phyloP scores from a whole-genome alignment of 2,888 invertebrate genomes.

The Cerceris ruficornis region DNA sequence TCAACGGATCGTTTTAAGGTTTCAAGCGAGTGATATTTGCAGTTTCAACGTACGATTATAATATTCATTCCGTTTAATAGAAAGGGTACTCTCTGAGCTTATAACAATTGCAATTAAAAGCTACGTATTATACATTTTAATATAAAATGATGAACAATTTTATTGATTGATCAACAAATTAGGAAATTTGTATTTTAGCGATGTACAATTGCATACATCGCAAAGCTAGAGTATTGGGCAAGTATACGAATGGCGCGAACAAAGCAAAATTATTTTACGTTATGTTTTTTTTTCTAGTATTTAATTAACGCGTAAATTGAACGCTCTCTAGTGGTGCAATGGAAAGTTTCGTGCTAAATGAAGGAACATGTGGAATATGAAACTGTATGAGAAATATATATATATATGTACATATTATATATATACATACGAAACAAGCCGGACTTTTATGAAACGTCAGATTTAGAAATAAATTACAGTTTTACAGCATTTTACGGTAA shows the following conservation, averaged over 20 bases:
- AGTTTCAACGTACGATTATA: neutral
- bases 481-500: conserved; percentile 53
- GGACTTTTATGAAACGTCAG: conserved; percentile 65
- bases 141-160: neutral
- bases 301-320: conserved; percentile 1
- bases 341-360: conserved; percentile 32
- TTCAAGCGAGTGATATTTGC: conserved; percentile 23
- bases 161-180: neutral
- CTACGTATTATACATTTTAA: neutral
- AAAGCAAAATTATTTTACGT: neutral
- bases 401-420: conserved; percentile 17
- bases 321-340: conserved; percentile 42
- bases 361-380: conserved; percentile 58
- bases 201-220: neutral
- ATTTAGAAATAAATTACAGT: conserved; percentile 51
- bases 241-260: neutral
- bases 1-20: conserved; percentile 40
- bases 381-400: conserved; percentile 14
- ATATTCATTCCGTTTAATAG: neutral
- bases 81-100: too few species aligned
- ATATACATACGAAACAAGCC: conserved; percentile 54
- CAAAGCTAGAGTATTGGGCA: neutral
- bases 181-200: neutral
- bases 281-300: neutral
- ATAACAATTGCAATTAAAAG: too few species aligned